These are phyloP conservation scores for Anguilla megastoma DNA, from an alignment of 2,797 vertebrate genomes.

Conservation along the genomic window DNA sequence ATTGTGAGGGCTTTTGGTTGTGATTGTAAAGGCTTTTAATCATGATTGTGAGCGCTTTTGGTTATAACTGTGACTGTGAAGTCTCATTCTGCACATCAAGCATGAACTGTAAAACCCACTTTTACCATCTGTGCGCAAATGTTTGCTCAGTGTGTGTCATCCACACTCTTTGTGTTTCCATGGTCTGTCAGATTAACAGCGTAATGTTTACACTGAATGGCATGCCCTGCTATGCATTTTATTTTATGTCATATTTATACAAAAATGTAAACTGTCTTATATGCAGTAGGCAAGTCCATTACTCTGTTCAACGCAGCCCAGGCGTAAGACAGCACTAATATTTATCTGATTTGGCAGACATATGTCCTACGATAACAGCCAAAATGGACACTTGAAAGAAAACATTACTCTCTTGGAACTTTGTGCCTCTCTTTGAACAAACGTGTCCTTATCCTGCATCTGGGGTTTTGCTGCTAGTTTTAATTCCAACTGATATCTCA, in stretches of 20 bases:
- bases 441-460: background rate
- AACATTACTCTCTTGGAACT: background rate
- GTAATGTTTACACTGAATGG: background rate
- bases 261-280: background rate
- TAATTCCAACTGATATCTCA: background rate
- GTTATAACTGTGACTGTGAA: background rate
- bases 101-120: background rate
- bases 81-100: background rate
- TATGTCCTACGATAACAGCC: background rate
- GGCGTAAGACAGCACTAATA: background rate
- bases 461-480: background rate
- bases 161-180: background rate
- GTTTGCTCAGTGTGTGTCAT: background rate
- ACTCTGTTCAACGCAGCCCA: background rate
- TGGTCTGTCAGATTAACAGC: background rate
- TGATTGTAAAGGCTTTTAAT: background rate
- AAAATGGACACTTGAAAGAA: background rate
- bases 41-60: background rate
- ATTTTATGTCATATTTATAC: background rate
- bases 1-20: background rate
- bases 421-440: background rate
- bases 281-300: background rate
- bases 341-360: conserved; percentile 7
- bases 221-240: background rate
- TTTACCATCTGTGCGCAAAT: background rate